Conservation (phyloP, 2,797 vertebrate species). For the Philypnodon macrostomus region DNA sequence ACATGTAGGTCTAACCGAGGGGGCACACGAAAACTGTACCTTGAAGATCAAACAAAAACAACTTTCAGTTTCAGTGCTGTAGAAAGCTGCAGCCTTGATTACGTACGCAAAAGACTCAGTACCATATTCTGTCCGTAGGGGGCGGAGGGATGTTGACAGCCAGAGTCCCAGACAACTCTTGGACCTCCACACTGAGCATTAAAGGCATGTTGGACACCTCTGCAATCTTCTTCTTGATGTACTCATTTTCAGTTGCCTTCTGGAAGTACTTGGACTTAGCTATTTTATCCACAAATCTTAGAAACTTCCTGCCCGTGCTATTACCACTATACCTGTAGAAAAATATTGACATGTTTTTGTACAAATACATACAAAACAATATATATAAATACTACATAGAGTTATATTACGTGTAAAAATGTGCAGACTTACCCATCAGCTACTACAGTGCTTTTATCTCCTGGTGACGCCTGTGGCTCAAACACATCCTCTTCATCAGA, state of each 20-base stretch:
- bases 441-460: constrained; percentile 65
- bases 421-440: constrained; percentile 72
- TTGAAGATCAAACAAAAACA: constrained; percentile 16
- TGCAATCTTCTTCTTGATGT: constrained; percentile 88
- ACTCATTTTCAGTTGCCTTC: constrained; percentile 87
- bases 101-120: neutral
- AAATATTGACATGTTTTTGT: neutral
- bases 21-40: constrained; percentile 82
- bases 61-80: neutral
- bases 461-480: constrained; percentile 65
- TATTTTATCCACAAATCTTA: constrained; percentile 86
- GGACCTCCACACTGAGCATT: constrained; percentile 84
- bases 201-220: constrained; percentile 87
- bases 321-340: constrained; percentile 67
- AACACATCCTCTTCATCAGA: constrained; percentile 82
- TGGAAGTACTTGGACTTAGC: constrained; percentile 89
- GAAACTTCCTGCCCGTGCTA: constrained; percentile 82
- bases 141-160: constrained; percentile 86
- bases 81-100: no score
- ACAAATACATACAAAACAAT: no score
- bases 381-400: no score
- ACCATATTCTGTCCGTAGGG: constrained; percentile 88
- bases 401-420: no score
- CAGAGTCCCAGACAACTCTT: constrained; percentile 83
- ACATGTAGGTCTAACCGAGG: constrained; percentile 85